Evolutionary conservation across 2,113 vertebrate species (phyloP).

Genomic region (Saccopteryx bilineata): DNA sequence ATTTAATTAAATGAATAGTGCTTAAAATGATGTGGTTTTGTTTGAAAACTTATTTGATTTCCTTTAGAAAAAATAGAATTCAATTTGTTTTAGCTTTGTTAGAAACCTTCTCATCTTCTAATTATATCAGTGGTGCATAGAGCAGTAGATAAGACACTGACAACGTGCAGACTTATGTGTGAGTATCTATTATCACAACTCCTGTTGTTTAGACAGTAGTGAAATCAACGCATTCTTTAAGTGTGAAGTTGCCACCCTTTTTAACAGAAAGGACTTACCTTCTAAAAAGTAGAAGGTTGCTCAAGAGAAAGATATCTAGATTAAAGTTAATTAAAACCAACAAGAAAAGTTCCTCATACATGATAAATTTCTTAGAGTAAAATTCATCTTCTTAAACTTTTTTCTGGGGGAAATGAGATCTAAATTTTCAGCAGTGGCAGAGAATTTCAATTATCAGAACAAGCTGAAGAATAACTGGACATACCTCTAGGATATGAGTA

Average conservation of each 20-base stretch:
- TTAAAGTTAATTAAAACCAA: constrained; percentile 36
- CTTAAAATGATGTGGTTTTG: constrained; percentile 50
- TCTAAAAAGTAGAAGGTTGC: constrained; percentile 39
- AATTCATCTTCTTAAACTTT: constrained; percentile 50
- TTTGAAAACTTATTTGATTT: constrained; percentile 69
- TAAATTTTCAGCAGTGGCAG: constrained; percentile 55
- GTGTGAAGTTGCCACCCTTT: not conserved
- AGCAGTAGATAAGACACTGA: not conserved
- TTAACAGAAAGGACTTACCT: not conserved
- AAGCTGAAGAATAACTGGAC: constrained; percentile 59
- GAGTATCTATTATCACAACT: not conserved
- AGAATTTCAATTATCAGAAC: constrained; percentile 54
- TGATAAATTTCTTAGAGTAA: not conserved
- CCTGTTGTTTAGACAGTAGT: not conserved
- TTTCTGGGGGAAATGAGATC: not conserved
- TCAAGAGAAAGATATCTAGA: not conserved
- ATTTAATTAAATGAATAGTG: constrained; percentile 35
- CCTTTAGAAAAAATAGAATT: constrained; percentile 63
- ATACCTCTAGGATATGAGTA: constrained; percentile 56
- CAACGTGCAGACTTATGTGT: not conserved
- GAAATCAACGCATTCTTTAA: not conserved
- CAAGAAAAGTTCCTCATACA: not conserved
- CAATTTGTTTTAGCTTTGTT: constrained; percentile 65
- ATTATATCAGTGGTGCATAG: constrained; percentile 37
- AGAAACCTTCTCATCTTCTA: constrained; percentile 49